Conservation (phyloP, 2,113 vertebrate species). For the Poecile atricapillus region DNA sequence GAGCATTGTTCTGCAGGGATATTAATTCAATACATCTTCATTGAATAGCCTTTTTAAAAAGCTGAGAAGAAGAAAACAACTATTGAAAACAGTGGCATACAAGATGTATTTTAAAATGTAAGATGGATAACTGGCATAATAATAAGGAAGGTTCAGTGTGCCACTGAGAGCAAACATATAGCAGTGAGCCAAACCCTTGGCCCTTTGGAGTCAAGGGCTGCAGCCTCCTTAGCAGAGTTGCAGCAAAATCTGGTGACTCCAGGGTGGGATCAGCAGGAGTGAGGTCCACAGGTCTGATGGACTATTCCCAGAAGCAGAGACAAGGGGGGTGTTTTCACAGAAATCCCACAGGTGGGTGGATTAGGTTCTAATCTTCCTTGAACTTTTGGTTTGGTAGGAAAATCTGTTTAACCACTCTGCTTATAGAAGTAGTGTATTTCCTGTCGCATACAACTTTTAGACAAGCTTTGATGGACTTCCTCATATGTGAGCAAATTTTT, state of each 20-base stretch:
- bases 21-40: not conserved
- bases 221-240: not conserved
- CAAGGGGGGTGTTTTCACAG: not conserved
- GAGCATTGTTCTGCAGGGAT: not conserved
- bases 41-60: not conserved
- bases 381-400: not conserved
- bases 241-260: not conserved
- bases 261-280: not conserved
- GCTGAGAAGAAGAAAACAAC: not conserved
- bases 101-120: not conserved
- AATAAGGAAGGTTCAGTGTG: not conserved
- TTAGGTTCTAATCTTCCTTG: not conserved
- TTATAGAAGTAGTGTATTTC: not conserved
- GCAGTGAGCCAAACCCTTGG: not conserved
- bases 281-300: rapidly evolving
- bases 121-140: not conserved
- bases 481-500: not conserved
- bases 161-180: not conserved
- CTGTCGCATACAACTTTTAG: not conserved
- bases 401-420: not conserved
- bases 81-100: not conserved
- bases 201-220: not conserved
- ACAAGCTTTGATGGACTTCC: not conserved
- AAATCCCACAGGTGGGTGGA: not conserved
- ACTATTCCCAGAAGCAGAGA: not conserved